phyloP scores from a whole-genome alignment of 2,113 vertebrate species.

The Rhabdornis inornatus region DNA sequence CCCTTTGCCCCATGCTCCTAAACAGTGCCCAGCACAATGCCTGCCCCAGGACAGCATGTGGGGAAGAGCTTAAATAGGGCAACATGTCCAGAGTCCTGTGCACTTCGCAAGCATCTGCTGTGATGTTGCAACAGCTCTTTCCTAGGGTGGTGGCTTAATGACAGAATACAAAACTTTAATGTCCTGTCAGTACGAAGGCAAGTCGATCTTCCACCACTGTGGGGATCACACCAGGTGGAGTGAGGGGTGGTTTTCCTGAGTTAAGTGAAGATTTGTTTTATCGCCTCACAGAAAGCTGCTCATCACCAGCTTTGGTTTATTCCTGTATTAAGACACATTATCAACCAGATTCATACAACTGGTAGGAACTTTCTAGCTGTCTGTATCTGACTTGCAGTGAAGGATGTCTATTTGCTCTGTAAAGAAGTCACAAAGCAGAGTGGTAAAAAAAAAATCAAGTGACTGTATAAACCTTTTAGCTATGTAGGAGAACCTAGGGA shows the following conservation, averaged over 20 bases:
- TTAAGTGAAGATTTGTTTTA: background rate
- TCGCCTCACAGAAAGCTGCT: background rate
- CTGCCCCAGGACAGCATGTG: background rate
- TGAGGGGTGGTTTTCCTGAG: background rate
- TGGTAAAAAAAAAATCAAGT: background rate
- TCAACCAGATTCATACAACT: background rate
- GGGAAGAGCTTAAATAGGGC: background rate
- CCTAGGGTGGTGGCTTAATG: background rate
- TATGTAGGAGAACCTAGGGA: background rate
- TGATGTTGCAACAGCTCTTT: background rate
- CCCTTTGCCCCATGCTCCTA: background rate
- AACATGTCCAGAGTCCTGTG: background rate
- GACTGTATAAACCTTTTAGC: background rate
- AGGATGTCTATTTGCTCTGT: background rate
- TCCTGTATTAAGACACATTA: background rate
- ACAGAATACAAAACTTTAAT: background rate
- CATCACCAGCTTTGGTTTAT: background rate
- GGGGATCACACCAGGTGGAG: background rate
- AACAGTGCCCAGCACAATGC: background rate
- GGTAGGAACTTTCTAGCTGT: background rate
- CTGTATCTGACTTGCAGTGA: background rate
- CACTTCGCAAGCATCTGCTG: background rate
- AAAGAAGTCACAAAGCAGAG: background rate
- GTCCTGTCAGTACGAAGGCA: background rate
- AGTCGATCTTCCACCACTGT: background rate